Conservation (phyloP, 1,140 invertebrate species). For the Episyrphus balteatus region DNA sequence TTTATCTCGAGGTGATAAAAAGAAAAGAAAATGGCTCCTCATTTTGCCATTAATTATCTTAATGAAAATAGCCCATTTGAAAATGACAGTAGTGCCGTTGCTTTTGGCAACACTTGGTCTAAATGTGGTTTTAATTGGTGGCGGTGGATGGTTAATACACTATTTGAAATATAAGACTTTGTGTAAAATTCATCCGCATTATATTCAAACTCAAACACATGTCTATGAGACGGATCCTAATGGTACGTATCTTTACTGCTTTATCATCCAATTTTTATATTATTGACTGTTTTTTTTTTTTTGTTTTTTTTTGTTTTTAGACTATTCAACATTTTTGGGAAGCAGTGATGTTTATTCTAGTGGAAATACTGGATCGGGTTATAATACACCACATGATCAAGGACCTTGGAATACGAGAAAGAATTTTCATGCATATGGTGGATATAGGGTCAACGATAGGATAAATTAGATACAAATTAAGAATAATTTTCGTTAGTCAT, state of each 20-base stretch:
- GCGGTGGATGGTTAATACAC: constrained; percentile 29
- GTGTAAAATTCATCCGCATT: constrained; percentile 33
- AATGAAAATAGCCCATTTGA: constrained; percentile 31
- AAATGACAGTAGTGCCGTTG: constrained; percentile 28
- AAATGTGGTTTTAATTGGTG: constrained; percentile 28
- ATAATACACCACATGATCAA: too few relatives aligned
- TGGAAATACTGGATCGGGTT: too few relatives aligned
- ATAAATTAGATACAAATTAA: too few relatives aligned
- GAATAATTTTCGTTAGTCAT: too few relatives aligned
- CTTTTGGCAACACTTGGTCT: constrained; percentile 22
- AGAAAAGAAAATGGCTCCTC: constrained; percentile 23
- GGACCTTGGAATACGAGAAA: too few relatives aligned
- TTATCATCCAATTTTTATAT: background rate
- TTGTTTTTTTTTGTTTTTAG: too few relatives aligned
- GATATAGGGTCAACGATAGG: too few relatives aligned
- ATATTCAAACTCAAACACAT: constrained; percentile 32
- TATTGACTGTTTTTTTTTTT: too few relatives aligned
- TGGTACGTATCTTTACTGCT: constrained; percentile 3
- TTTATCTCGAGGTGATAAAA: constrained; percentile 15
- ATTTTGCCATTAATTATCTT: constrained; percentile 28
- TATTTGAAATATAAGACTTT: constrained; percentile 32
- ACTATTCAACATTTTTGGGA: too few relatives aligned
- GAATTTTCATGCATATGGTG: too few relatives aligned
- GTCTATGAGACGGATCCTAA: constrained; percentile 32
- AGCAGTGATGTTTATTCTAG: too few relatives aligned